phyloP scores from a whole-genome alignment of 2,888 invertebrate genomes.

The Clusia tigrina region DNA sequence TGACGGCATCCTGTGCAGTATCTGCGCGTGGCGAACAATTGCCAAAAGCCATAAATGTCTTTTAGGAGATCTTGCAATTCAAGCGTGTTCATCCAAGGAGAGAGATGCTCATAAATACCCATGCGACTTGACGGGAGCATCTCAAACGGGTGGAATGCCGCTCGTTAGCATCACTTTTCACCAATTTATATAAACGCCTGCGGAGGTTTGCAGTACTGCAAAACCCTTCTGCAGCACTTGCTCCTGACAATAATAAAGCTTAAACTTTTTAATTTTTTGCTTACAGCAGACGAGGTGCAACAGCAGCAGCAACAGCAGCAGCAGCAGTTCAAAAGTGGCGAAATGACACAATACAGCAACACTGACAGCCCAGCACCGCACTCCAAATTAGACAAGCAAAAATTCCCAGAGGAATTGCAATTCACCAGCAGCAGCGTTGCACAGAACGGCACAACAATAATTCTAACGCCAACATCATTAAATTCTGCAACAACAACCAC shows the following conservation, averaged over 20 bases:
- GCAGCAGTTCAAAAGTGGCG: constrained; percentile 37
- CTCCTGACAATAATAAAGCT: neutral
- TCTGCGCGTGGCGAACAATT: neutral
- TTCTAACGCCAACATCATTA: constrained; percentile 60
- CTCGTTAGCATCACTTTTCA: constrained; percentile 42
- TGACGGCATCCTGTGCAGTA: neutral
- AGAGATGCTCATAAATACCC: neutral
- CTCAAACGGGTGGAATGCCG: constrained; percentile 43
- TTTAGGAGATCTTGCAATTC: neutral
- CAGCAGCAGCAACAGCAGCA: constrained; percentile 37
- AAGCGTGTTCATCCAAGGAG: neutral
- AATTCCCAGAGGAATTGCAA: constrained; percentile 48
- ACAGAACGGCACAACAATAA: constrained; percentile 57
- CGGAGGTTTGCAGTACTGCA: neutral
- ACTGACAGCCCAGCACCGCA: constrained; percentile 35
- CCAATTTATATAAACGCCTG: constrained; percentile 34
- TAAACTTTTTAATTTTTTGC: constrained; percentile 21
- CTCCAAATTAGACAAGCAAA: constrained; percentile 58
- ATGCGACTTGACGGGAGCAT: neutral
- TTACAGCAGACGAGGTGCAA: constrained; percentile 41
- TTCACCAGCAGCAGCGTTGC: constrained; percentile 33
- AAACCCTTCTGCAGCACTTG: neutral
- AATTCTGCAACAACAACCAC: constrained; percentile 47
- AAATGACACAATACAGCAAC: constrained; percentile 42
- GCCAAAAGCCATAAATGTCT: constrained; percentile 4